Evolutionary conservation across 2,113 vertebrate species (phyloP), one percentile per base, ranked within the genome.

Genomic region (human (Homo sapiens)): DNA sequence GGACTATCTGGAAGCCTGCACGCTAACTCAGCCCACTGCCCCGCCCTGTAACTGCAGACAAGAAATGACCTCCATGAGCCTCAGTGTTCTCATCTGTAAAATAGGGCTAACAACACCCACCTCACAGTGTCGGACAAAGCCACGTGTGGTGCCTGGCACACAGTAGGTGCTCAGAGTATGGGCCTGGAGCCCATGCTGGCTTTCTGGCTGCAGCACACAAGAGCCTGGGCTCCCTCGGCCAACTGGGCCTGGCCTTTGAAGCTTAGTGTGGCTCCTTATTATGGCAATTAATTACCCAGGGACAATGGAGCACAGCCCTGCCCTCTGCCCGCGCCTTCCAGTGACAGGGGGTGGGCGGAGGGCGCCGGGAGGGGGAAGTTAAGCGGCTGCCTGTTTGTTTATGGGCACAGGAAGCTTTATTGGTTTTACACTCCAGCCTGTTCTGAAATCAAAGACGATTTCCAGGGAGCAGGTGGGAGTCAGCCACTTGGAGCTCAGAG

Each of bases 201-300:
- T 96, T 98, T 98, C 96, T 96, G 86, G 55, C 96, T 40, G 40
- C 91, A 61, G 43, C 92, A 61, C 93, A 79, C 89, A 43, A 87
- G 92, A 87, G 87, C 97, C 93, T 11, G 94, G 90, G 94, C 97
- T 97, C 96, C 98, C 1, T 13, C 90, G 96, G 97, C 98, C 61
- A 96, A 97, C 98, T 90, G 48, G 89, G 97, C 90, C 83, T 75
- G 87, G 86, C 90, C 98, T 98, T 96, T 82, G 73, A 97, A 97
- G 97, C 97, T 98, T 97, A 98, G 98, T 93, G 94, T 78, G 68
- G 96, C 97, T 70, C 72, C 91, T 98, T 97, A 98, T 98, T 97
- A 98, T 98, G 40, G 96, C 98, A 98, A 98, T 99, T 98, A 98
- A 97, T 98, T 98, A 98, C 98, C 97, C 18, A 0, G 97, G 97